Conservation (phyloP, 2,113 vertebrate species). For the Hiodon tergisus region DNA sequence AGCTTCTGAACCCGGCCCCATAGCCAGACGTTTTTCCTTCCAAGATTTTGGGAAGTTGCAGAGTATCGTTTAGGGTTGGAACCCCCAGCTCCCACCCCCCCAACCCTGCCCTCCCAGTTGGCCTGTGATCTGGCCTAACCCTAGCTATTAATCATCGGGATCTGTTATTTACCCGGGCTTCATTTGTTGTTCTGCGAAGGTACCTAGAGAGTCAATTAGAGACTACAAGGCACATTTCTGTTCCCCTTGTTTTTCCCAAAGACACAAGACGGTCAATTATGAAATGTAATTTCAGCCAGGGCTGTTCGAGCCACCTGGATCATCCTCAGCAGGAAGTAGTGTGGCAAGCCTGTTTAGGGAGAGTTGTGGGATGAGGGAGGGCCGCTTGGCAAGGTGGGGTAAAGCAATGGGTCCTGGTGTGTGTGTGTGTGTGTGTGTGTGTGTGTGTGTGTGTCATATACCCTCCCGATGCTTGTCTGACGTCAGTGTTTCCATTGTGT, state of each 20-base stretch:
- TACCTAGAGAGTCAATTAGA: slow-evolving; percentile 93
- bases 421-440: too few species aligned
- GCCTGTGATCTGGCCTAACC: slow-evolving; percentile 67
- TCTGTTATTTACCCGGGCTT: slow-evolving; percentile 83
- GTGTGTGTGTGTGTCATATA: neutral
- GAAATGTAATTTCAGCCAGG: slow-evolving; percentile 80
- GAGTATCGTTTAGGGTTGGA: slow-evolving; percentile 16
- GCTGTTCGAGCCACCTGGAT: slow-evolving; percentile 69
- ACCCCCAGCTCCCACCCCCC: neutral
- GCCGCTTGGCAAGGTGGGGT: neutral
- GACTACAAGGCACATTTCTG: slow-evolving; percentile 72
- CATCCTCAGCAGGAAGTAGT: slow-evolving; percentile 49
- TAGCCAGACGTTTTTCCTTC: neutral
- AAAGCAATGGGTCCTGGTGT: too few species aligned
- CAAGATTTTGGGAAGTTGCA: slow-evolving; percentile 1
- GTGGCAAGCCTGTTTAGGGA: slow-evolving; percentile 25
- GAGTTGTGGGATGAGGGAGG: neutral
- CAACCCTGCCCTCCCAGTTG: too few species aligned
- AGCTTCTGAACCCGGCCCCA: slow-evolving; percentile 18
- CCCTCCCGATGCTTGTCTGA: neutral
- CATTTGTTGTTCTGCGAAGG: slow-evolving; percentile 80
- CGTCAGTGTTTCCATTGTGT: neutral
- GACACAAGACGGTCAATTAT: slow-evolving; percentile 92
- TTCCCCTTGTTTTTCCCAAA: slow-evolving; percentile 53
- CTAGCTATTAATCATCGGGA: slow-evolving; percentile 81